phyloP scores from a whole-genome alignment of 2,797 vertebrate species.

The Iguana delicatissima region DNA sequence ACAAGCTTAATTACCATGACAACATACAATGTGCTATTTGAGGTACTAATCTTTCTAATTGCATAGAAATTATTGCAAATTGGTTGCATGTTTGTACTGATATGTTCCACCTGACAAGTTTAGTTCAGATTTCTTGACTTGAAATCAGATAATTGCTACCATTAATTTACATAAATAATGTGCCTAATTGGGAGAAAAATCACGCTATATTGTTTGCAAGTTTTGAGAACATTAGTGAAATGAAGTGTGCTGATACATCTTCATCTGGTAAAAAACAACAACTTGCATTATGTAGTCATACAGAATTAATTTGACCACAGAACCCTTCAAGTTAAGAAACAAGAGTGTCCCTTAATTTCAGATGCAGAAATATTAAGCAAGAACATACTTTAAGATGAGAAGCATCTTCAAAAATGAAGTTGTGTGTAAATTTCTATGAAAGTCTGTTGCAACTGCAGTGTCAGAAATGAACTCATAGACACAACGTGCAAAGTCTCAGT shows the following conservation, averaged over 20 bases:
- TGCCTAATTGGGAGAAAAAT: neutral
- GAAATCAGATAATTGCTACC: neutral
- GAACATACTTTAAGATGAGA: neutral
- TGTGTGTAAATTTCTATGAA: neutral
- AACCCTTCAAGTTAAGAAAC: neutral
- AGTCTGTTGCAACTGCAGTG: neutral
- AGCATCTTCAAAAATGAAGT: neutral
- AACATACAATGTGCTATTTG: conserved; percentile 96
- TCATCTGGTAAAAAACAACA: neutral
- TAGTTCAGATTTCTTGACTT: neutral
- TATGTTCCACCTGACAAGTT: conserved; percentile 58
- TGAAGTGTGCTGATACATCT: neutral
- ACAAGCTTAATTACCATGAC: conserved; percentile 93
- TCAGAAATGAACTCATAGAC: neutral
- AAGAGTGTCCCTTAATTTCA: neutral
- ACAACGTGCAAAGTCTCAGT: too few relatives aligned
- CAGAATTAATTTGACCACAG: neutral
- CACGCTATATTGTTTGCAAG: neutral
- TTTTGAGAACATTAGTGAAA: neutral
- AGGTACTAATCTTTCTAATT: conserved; percentile 85
- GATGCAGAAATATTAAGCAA: neutral
- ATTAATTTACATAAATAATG: neutral
- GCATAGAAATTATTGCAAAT: conserved; percentile 63
- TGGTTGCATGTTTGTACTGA: conserved; percentile 64
- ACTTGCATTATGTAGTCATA: neutral